Evolutionary conservation across 2,113 vertebrate species (phyloP), one percentile per base, ranked within the genome.

Genomic region (Glaucidium brasilianum): DNA sequence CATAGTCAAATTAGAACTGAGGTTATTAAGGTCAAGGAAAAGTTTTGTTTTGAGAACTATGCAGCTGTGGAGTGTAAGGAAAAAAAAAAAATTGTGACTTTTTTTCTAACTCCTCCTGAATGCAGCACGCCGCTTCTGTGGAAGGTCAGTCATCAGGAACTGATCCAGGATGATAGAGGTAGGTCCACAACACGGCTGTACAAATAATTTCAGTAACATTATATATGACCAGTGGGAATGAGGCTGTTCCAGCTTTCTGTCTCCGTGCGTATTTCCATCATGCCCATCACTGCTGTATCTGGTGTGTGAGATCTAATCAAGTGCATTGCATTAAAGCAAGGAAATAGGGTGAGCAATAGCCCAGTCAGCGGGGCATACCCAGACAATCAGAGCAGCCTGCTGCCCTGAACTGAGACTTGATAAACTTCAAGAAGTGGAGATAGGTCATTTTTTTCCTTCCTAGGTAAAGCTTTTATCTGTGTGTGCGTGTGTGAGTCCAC

Each of bases 261-360:
- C 64, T 55, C 83, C 0, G 0, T 39, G 29, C 4, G 25, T 35
- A n/a, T 97, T 96, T 90, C 92, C 11, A 85, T 95, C 81, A 26
- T 76, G 17, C 34, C 86, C 60, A 27, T 69, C 84, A 1, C 45
- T 32, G 58, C 82, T 15, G 16, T 22, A 5, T 7, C 55, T 75
- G 93, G 26, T 1, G 3, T 85, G 77, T 88, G 81, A 90, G 85
- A 92, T 53, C 94, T 75, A 83, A 93, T 85, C 94, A 69, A 56
- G 19, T 10, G 22, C 62, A 19, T 22, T 37, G 66, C 11, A 58
- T 91, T 76, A 66, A 59, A 47, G 81, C 67, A 58, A 63, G 67
- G 84, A 93, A 94, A 93, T 12, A 50, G 77, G 56, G 69, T 41
- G 30, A 94, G 86, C 79, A 22, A 39, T 9, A 30, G 78, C 67